phyloP scores from a whole-genome alignment of 2,888 invertebrate genomes.

The Nemurella pictetii region DNA sequence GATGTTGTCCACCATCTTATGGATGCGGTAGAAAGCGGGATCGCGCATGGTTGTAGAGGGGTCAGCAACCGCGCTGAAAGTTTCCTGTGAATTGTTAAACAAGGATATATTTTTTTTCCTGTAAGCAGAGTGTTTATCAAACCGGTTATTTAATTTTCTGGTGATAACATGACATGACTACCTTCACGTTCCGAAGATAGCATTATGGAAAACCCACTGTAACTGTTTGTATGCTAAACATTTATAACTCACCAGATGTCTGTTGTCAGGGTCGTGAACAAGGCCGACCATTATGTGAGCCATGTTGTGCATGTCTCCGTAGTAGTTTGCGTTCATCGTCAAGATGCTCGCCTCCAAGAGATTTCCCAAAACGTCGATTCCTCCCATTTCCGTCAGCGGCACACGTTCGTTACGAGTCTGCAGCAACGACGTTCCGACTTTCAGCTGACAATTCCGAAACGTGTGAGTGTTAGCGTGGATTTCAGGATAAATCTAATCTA shows the following conservation, averaged over 20 bases:
- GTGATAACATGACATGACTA: too few species aligned
- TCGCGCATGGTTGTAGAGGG: conserved; percentile 50
- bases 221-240: too few species aligned
- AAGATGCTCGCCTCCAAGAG: conserved; percentile 74
- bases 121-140: too few species aligned
- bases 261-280: conserved; percentile 78
- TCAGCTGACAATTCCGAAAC: too few species aligned
- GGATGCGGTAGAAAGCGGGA: conserved; percentile 51
- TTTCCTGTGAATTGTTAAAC: conserved; percentile 48
- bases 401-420: neutral
- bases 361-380: conserved; percentile 79
- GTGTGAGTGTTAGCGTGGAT: too few species aligned
- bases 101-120: too few species aligned
- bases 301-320: conserved; percentile 81
- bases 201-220: too few species aligned
- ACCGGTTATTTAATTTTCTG: too few species aligned
- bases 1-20: conserved; percentile 49
- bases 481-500: neutral
- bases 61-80: conserved; percentile 50
- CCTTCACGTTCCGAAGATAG: too few species aligned
- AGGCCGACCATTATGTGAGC: conserved; percentile 78
- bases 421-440: too few species aligned
- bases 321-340: conserved; percentile 68
- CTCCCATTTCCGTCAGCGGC: conserved; percentile 47
- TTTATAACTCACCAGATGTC: conserved; percentile 62